Conservation (phyloP, 1,140 invertebrate species). For the Protaetia brevitarsis region DNA sequence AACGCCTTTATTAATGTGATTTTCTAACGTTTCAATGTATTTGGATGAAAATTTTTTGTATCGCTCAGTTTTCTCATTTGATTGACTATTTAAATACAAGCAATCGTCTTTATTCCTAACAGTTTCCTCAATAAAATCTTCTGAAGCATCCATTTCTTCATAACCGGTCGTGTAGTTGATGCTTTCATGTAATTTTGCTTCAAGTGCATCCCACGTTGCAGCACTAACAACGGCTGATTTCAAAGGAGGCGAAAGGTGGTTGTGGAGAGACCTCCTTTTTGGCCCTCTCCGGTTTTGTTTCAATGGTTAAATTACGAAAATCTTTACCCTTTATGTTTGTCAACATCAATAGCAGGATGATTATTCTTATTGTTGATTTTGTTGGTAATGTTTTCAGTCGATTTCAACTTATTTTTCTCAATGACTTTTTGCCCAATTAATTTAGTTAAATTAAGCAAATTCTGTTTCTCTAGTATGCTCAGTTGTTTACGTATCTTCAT, state of each 20-base stretch:
- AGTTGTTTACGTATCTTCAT: slow-evolving; percentile 63
- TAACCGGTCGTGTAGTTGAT: not conserved
- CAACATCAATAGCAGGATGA: not conserved
- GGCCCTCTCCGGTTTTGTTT: not conserved
- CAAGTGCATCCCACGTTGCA: slow-evolving; percentile 43
- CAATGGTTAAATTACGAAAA: not conserved
- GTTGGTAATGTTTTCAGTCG: not conserved
- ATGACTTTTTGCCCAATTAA: slow-evolving; percentile 4
- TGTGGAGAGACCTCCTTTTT: not conserved
- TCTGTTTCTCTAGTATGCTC: slow-evolving; percentile 55
- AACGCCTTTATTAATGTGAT: not conserved
- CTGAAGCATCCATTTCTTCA: not conserved
- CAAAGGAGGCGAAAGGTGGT: slow-evolving; percentile 25
- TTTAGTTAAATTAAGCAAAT: slow-evolving; percentile 47
- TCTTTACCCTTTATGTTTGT: not conserved
- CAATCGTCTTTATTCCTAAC: slow-evolving; percentile 8
- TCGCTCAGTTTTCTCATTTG: not conserved
- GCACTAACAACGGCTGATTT: slow-evolving; percentile 38
- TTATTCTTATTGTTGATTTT: not conserved
- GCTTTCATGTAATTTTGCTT: slow-evolving; percentile 39
- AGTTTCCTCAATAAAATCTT: not conserved
- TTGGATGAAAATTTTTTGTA: not conserved
- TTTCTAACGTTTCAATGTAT: not conserved
- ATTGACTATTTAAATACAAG: not conserved
- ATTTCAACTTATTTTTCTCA: not conserved